Conservation (phyloP, 2,113 vertebrate species). For the Glareola pratincola region DNA sequence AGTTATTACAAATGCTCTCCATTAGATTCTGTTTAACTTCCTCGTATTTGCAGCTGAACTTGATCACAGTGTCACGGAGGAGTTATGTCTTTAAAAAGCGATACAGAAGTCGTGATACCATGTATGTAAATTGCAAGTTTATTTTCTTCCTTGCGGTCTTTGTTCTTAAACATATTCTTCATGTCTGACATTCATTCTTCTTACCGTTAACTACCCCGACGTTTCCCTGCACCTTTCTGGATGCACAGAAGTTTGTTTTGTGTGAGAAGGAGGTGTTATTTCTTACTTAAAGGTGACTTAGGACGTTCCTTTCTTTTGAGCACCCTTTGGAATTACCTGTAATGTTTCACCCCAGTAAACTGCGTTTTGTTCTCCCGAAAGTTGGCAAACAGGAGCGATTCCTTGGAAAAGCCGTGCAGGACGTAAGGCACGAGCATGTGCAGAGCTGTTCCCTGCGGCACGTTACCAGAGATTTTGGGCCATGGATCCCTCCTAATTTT, state of each 20-base stretch:
- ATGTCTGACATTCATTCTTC: neutral
- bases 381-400: neutral
- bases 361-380: neutral
- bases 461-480: neutral
- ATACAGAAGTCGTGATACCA: neutral
- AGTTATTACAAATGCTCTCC: conserved; percentile 69
- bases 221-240: neutral
- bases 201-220: neutral
- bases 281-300: no score
- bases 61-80: neutral
- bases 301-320: neutral
- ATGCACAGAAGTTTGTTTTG: fast-evolving
- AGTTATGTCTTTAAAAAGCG: neutral
- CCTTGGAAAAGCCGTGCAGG: neutral
- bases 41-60: conserved; percentile 60
- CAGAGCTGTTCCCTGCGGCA: neutral
- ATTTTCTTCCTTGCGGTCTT: neutral
- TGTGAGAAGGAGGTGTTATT: neutral
- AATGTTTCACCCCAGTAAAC: neutral
- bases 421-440: neutral
- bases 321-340: neutral
- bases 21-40: conserved; percentile 75
- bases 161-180: neutral
- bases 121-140: neutral
- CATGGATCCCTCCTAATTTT: fast-evolving